Base-by-base conservation (phyloP, 2,113 vertebrate species). In the Hyperoodon ampullatus region DNA sequence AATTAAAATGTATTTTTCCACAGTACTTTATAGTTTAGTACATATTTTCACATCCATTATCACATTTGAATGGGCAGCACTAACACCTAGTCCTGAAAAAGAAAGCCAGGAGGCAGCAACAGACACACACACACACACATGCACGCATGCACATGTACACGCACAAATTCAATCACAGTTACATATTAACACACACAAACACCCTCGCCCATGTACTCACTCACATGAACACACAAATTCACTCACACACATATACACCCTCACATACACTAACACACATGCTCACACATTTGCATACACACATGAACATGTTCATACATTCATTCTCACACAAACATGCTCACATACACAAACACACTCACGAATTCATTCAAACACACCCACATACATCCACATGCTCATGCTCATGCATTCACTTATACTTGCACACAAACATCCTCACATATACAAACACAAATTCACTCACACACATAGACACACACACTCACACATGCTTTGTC, bases 1-100 rank as follows among this genome's bases (percentile, higher is more conserved):
- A 71, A 78, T 82, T 66, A 92, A 93, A 88, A 68, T 87, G 9
- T 26, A 14, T 89, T 87, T 89, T 83, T 81, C 74, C 39, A 66
- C 53, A 39, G 44, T n/a, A 13, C 30, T 72, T 35, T 47, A 47
- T 53, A 47, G 13, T 80, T 95, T 70, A 85, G 61, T 44, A 30
- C 26, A 18, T 60, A 50, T 92, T 87, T 86, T 28, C 58, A 47
- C 19, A 88, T 75, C n/a, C n/a, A 23, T 61, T 47, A 53, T 47
- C 55, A 85, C 70, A 63, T 92, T 86, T 82, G 72, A 87, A 18
- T 75, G 35, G 15, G 28, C 58, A 75, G 30, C 42, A 30, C 23
- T 84, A 60, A 81, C 50, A 89, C 33, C n/a, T 8, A 85, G 16
- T 63, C n/a, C 78, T 15, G 3, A 65, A 60, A 78, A 83, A 42